phyloP scores from a whole-genome alignment of 2,797 vertebrate genomes.

The Lerista edwardsae region DNA sequence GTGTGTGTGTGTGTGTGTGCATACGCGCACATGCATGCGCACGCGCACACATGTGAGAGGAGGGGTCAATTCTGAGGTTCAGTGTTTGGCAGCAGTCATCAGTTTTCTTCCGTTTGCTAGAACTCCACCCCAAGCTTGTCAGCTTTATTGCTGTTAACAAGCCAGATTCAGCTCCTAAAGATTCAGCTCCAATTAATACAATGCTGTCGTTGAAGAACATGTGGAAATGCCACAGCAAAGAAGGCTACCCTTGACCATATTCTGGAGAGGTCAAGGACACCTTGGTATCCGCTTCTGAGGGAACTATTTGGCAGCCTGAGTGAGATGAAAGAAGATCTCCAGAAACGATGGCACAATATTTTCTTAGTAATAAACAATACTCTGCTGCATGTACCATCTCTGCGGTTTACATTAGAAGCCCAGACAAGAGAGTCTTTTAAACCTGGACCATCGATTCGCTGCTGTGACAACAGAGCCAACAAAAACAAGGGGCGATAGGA shows the following conservation, averaged over 20 bases:
- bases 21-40: too few species aligned
- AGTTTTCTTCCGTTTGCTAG: neutral
- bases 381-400: slow-evolving; percentile 11
- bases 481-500: slow-evolving; percentile 1
- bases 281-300: slow-evolving; percentile 4
- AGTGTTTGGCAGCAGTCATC: neutral
- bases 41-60: too few species aligned
- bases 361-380: slow-evolving; percentile 22
- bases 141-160: slow-evolving; percentile 10
- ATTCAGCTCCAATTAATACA: neutral
- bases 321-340: slow-evolving; percentile 17
- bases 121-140: neutral
- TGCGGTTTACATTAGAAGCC: slow-evolving; percentile 4
- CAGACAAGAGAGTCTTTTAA: neutral
- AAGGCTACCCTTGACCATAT: neutral
- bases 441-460: slow-evolving; percentile 9
- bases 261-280: neutral
- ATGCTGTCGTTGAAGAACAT: neutral
- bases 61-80: neutral
- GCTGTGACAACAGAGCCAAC: slow-evolving; percentile 5
- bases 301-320: neutral
- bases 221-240: neutral
- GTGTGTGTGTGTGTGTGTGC: too few species aligned
- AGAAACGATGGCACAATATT: slow-evolving; percentile 11
- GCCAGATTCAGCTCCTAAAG: neutral